A percentile compares a stretch with the other conserved stretches of the same genome.
Evolutionary conservation across 1,140 invertebrate genomes (phyloP).

Genomic region (Bombus waltoni): DNA sequence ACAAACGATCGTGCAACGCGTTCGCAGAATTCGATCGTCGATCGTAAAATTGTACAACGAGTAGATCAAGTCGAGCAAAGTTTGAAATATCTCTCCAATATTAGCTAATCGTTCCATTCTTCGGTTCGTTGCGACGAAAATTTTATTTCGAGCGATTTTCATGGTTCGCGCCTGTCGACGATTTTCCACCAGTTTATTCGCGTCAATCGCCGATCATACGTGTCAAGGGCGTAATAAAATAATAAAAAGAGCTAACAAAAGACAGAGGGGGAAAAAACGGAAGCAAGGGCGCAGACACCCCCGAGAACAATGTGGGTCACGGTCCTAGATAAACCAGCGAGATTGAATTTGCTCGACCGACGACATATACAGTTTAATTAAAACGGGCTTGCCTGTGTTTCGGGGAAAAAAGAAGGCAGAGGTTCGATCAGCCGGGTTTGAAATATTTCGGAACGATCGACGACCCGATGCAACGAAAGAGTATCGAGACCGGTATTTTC

Average conservation of each 20-base stretch:
- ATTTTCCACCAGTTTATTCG: neutral
- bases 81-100: too few relatives aligned
- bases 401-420: neutral
- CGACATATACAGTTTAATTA: constrained; percentile 49
- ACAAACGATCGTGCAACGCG: too few relatives aligned
- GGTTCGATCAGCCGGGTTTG: neutral
- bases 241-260: neutral
- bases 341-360: constrained; percentile 43
- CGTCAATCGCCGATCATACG: neutral
- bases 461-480: neutral
- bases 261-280: too few relatives aligned
- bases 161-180: too few relatives aligned
- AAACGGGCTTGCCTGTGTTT: constrained; percentile 15
- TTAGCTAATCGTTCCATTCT: too few relatives aligned
- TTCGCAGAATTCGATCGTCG: too few relatives aligned
- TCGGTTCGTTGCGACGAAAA: too few relatives aligned
- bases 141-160: too few relatives aligned
- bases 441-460: constrained; percentile 16
- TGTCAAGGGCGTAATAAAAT: neutral
- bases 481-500: neutral
- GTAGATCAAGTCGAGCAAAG: too few relatives aligned
- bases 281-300: neutral
- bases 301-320: constrained; percentile 42
- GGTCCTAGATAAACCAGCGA: constrained; percentile 36
- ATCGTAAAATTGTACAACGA: too few relatives aligned